These are phyloP conservation scores for Lasioglossum malachurum DNA, from an alignment of 2,888 invertebrate species.

Conservation along the genomic window DNA sequence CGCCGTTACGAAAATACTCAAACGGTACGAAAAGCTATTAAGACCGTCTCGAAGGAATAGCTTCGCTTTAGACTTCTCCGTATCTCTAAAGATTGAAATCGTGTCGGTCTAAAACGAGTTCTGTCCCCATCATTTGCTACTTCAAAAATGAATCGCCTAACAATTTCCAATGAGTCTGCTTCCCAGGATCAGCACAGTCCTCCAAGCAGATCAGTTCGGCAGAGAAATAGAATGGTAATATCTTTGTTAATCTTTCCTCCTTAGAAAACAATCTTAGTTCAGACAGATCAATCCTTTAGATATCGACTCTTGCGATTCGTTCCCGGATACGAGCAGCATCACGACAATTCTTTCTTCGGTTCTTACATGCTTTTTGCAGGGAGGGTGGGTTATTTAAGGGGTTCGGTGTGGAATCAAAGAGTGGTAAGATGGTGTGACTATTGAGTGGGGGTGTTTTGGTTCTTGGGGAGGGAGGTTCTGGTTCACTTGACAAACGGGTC, in stretches of 20 bases:
- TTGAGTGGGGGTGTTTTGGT: neutral
- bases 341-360: slow-evolving; percentile 37
- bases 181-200: neutral
- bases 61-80: neutral
- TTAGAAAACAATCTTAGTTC: neutral
- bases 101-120: neutral
- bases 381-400: neutral
- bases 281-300: neutral
- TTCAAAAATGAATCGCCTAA: neutral
- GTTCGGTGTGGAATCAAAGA: neutral
- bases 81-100: neutral
- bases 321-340: slow-evolving; percentile 35
- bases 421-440: neutral
- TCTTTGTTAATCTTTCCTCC: neutral
- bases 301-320: slow-evolving; percentile 60
- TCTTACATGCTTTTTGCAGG: slow-evolving; percentile 44
- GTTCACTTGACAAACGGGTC: slow-evolving; percentile 45
- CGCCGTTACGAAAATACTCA: neutral
- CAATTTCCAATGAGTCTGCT: neutral
- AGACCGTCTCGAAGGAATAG: neutral
- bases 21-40: neutral
- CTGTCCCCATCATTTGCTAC: neutral
- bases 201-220: neutral
- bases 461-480: neutral
- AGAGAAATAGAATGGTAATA: neutral